Evolutionary conservation across 2,888 invertebrate species (phyloP).

Genomic region (Xestia sexstrigata): DNA sequence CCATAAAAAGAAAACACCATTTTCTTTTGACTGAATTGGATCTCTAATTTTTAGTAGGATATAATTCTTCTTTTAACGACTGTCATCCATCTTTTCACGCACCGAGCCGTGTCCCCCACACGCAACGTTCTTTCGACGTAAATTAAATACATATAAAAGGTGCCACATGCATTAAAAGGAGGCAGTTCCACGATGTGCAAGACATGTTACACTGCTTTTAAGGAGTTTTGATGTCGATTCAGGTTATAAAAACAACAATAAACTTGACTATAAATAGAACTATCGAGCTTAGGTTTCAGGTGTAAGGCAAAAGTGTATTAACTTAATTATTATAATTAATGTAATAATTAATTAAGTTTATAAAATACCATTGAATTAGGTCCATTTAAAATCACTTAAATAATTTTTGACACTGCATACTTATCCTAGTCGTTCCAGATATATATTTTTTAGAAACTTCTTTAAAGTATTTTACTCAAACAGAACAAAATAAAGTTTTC

Average conservation of each 20-base stretch:
- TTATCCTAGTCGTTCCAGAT: not conserved
- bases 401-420: not conserved
- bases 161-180: slow-evolving; percentile 4
- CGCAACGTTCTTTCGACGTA: slow-evolving; percentile 41
- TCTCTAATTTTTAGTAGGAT: slow-evolving; percentile 12
- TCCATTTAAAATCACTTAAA: not conserved
- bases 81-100: slow-evolving; percentile 24
- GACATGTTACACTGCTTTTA: slow-evolving; percentile 34
- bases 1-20: slow-evolving; percentile 18
- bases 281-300: not conserved
- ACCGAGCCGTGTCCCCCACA: slow-evolving; percentile 46
- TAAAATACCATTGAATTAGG: not conserved
- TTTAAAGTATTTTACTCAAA: not conserved
- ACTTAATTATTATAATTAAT: too few species aligned
- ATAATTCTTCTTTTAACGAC: slow-evolving; percentile 24
- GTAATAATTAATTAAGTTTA: too few species aligned
- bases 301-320: not conserved
- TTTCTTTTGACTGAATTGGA: not conserved
- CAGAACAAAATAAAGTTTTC: too few species aligned
- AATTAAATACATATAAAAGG: slow-evolving; percentile 49
- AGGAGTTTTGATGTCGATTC: slow-evolving; percentile 4
- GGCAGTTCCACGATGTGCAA: slow-evolving; percentile 28
- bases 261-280: not conserved
- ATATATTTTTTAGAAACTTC: not conserved
- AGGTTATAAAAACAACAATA: slow-evolving; percentile 7